These are phyloP conservation scores for Mantis religiosa DNA, from an alignment of 2,888 invertebrate species.

Conservation along the genomic window DNA sequence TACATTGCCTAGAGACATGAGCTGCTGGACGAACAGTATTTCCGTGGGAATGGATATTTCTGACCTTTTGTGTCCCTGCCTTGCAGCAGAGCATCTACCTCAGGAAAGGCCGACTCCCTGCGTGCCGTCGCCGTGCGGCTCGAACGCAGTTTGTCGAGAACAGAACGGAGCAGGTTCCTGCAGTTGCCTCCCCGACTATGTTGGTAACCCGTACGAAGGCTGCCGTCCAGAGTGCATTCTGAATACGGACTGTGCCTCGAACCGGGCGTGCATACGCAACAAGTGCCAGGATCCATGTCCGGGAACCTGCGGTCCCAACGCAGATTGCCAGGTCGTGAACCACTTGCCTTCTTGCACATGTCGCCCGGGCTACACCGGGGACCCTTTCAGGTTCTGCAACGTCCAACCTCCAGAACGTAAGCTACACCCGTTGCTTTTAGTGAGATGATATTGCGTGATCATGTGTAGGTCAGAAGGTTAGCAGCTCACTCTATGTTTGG, in stretches of 20 bases:
- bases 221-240: slow-evolving; percentile 66
- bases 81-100: slow-evolving; percentile 38
- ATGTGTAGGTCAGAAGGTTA: slow-evolving; percentile 47
- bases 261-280: slow-evolving; percentile 64
- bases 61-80: slow-evolving; percentile 48
- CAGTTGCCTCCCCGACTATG: slow-evolving; percentile 53
- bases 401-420: slow-evolving; percentile 32
- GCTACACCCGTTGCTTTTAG: background rate
- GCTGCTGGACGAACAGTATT: background rate
- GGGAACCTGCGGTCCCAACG: slow-evolving; percentile 51
- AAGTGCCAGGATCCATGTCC: slow-evolving; percentile 74
- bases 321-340: slow-evolving; percentile 49
- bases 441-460: background rate
- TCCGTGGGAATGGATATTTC: background rate
- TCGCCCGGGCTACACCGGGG: slow-evolving; percentile 53
- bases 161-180: slow-evolving; percentile 52
- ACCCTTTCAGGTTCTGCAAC: slow-evolving; percentile 43
- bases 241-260: slow-evolving; percentile 67
- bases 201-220: slow-evolving; percentile 57
- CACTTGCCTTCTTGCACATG: slow-evolving; percentile 53
- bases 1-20: too few species aligned
- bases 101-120: slow-evolving; percentile 28
- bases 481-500: slow-evolving; percentile 42
- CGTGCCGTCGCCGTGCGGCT: slow-evolving; percentile 34
- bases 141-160: slow-evolving; percentile 37